phyloP scores from a whole-genome alignment of 2,888 invertebrate genomes.

The Erebia ligea region DNA sequence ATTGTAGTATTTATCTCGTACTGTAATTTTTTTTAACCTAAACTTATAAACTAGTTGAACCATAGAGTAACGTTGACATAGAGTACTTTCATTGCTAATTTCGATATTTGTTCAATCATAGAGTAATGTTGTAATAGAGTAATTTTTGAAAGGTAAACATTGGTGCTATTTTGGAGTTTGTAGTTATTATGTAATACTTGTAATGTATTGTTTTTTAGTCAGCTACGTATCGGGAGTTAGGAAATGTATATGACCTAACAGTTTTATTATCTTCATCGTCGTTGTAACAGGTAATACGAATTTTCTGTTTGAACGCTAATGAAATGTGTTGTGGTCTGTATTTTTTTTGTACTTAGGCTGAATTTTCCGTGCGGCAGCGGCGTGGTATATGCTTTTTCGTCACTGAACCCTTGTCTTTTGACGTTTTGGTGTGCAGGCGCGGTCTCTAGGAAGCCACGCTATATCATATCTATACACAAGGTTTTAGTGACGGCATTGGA shows the following conservation, averaged over 20 bases:
- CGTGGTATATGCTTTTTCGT: background rate
- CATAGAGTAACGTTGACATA: conserved; percentile 9
- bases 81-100: background rate
- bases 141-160: conserved; percentile 20
- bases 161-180: conserved; percentile 27
- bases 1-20: background rate
- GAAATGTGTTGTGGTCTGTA: conserved; percentile 44
- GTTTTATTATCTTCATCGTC: conserved; percentile 50
- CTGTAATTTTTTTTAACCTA: background rate
- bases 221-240: conserved; percentile 52
- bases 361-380: background rate
- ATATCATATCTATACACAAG: no score
- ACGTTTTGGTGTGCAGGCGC: no score
- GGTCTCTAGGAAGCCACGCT: no score
- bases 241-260: conserved; percentile 52
- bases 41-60: background rate
- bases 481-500: no score
- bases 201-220: conserved; percentile 50
- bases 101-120: background rate
- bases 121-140: conserved; percentile 25
- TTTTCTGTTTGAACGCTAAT: conserved; percentile 40
- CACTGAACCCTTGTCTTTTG: background rate
- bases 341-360: conserved; percentile 31
- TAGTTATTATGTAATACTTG: conserved; percentile 41
- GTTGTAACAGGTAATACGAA: conserved; percentile 50